Evolutionary conservation across 2,113 vertebrate species (phyloP).

Genomic region (Sminthopsis crassicaudata): DNA sequence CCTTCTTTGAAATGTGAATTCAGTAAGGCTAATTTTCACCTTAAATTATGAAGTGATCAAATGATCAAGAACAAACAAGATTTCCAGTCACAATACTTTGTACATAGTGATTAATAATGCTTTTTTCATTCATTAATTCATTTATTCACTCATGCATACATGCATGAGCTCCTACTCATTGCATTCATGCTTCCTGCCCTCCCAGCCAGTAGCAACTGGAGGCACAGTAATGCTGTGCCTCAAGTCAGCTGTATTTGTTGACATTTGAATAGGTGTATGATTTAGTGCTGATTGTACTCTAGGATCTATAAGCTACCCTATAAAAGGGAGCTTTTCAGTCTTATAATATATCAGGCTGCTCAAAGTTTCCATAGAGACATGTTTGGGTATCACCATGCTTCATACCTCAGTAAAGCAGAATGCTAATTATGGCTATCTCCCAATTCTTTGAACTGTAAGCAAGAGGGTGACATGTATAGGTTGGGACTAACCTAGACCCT

Average conservation of each 20-base stretch:
- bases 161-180: neutral
- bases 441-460: neutral
- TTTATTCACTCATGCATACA: neutral
- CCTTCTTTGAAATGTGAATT: conserved; percentile 47
- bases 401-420: neutral
- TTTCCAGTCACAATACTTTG: conserved; percentile 16
- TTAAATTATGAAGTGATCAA: conserved; percentile 9
- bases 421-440: neutral
- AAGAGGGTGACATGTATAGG: neutral
- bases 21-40: conserved; percentile 46
- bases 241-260: neutral
- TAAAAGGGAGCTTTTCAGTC: neutral
- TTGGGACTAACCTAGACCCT: neutral
- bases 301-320: neutral
- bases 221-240: neutral
- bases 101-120: neutral
- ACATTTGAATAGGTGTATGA: neutral
- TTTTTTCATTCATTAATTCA: neutral
- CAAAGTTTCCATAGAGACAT: neutral
- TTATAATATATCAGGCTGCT: neutral
- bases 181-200: neutral
- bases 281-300: neutral
- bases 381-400: neutral
- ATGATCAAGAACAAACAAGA: conserved; percentile 12
- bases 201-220: neutral